Percentiles rank a stretch among this genome's conserved stretches.
phyloP scores from a whole-genome alignment of 2,113 vertebrate genomes.

The Nicator chloris region DNA sequence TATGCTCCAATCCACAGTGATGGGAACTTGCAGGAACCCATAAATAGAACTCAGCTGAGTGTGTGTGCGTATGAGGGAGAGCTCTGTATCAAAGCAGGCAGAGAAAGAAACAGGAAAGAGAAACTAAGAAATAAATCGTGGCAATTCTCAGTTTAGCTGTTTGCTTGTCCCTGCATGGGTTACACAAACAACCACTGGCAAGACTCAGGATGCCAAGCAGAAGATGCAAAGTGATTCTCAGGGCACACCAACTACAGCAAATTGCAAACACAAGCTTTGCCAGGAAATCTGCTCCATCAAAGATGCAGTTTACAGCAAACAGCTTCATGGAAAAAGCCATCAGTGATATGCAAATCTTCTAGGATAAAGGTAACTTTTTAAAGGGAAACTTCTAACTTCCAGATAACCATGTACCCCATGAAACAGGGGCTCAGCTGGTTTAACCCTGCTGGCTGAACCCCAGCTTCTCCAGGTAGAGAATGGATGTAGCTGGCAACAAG shows the following conservation, averaged over 20 bases:
- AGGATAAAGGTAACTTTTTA: not conserved
- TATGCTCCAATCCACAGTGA: not conserved
- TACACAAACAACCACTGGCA: not conserved
- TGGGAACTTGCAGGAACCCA: not conserved
- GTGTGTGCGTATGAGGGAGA: not conserved
- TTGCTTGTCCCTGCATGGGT: not conserved
- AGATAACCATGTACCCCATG: fast-evolving
- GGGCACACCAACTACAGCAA: not conserved
- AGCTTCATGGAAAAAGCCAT: not conserved
- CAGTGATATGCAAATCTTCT: fast-evolving
- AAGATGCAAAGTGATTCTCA: not conserved
- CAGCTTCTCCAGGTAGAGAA: not conserved
- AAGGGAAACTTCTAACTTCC: not conserved
- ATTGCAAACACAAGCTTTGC: not conserved
- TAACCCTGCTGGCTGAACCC: not conserved
- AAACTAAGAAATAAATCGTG: not conserved
- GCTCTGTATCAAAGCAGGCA: not conserved
- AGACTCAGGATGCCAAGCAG: not conserved
- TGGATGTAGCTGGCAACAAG: not conserved
- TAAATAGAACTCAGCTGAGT: not conserved
- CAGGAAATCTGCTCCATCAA: not conserved
- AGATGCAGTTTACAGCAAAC: not conserved
- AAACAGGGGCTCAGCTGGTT: not conserved
- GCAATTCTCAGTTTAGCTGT: not conserved
- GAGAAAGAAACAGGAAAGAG: not conserved